Conservation (phyloP, 2,113 vertebrate species). For the Cisticola juncidis region DNA sequence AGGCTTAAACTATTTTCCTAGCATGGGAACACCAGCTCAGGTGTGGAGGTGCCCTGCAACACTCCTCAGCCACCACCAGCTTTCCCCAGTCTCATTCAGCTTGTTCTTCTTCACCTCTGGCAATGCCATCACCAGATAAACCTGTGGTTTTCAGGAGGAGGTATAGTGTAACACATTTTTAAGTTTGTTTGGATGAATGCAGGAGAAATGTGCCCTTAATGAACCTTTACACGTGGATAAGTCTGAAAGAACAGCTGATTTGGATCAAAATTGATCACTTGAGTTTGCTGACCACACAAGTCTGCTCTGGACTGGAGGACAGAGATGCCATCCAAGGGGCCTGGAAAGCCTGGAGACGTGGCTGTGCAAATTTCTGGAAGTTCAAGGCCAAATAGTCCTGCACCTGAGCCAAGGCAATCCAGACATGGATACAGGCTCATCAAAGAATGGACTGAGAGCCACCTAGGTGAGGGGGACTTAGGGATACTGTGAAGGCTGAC, state of each 20-base stretch:
- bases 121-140: background rate
- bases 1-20: too few relatives aligned
- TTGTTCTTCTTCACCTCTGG: background rate
- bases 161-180: background rate
- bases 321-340: background rate
- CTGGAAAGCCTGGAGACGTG: background rate
- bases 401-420: background rate
- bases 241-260: background rate
- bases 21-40: too few relatives aligned
- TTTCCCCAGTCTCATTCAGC: background rate
- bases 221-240: background rate
- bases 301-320: background rate
- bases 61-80: background rate
- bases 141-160: background rate
- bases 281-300: background rate
- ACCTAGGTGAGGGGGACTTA: background rate
- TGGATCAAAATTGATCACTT: background rate
- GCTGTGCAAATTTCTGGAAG: background rate
- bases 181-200: background rate
- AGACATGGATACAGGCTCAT: background rate
- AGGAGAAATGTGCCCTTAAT: background rate
- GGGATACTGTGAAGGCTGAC: too few relatives aligned
- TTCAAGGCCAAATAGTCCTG: background rate
- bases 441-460: background rate
- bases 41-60: too few relatives aligned